Base-by-base conservation (phyloP, 2,113 vertebrate species). In the Cololabis saira region DNA sequence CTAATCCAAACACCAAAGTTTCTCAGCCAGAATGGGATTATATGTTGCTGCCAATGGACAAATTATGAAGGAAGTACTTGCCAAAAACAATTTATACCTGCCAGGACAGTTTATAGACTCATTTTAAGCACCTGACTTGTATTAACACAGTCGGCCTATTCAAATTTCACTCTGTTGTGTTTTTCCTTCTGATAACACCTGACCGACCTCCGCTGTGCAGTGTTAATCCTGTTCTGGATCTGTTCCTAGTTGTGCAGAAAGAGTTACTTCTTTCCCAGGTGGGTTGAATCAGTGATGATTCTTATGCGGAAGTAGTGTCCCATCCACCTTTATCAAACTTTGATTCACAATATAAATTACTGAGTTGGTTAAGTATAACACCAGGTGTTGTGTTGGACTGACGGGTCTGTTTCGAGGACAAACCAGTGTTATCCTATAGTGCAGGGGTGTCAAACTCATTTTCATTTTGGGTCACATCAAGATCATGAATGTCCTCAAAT, bases 1-100 rank as follows among this genome's bases (percentile, higher is more conserved):
- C 8, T n/a, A 40, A 43, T 21, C 33, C 22, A 65, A 18, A 48
- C 30, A n/a, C 13, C n/a, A 19, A 19, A 44, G 1, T n/a, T 71
- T 61, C 4, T 57, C 15, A 59, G 56, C 7, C 5, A 50, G 3
- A 58, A 21, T 67, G 43, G 18, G 19, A 17, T 41, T 18, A 30
- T n/a, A 54, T 48, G 42, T 50, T 58, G 27, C 37, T 67, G 58
- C 44, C 22, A 56, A 21, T 19, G 15, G 37, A 17, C 37, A 61
- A 33, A n/a, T 3, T 7, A 45, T 41, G 45, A 41, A 15, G 27
- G 21, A 58, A 16, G 10, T 51, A 27, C 18, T 10, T 60, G 44
- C n/a, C 44, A 55, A 55, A 19, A 63, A 13, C 14, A 22, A 3
- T 22, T n/a, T 18, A 37, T 56, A 33, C 11, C 14, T 45, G 1